Base-by-base conservation (phyloP, 2,113 vertebrate genomes). In the Lophura nycthemera region DNA sequence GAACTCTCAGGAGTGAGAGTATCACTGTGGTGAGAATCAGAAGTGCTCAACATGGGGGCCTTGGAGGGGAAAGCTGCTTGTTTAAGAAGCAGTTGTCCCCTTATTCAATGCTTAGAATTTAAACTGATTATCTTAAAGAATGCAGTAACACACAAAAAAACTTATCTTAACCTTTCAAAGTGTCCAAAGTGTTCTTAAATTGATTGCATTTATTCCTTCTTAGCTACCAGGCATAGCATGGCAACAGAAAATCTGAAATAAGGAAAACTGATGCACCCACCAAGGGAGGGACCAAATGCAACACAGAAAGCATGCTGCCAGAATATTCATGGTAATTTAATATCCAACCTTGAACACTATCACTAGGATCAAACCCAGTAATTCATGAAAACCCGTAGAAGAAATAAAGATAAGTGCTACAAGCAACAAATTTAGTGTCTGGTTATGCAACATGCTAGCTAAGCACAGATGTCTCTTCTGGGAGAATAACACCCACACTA, bases 401-500 rank as follows among this genome's bases (percentile, higher is more conserved):
- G 38, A 16, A 78, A 70, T 6, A 13, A 89, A 79, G 40, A 86
- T 63, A 18, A 85, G 9, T 22, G 19, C 60, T 71, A 29, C 3
- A 6, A 94, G 65, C 48, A 89, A 74, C 76, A 66, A 76, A 47
- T 48, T 69, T 57, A 86, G 8, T 13, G 86, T 48, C 69, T 86
- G 63, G 71, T 38, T 92, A 52, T 86, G 42, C 65, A 84, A 90
- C 45, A 25, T 18, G 45, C 83, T 90, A 48, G 69, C 45, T 63
- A 86, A 86, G 86, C 73, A 86, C 83, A 93, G 90, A 59, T 72
- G 50, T 20, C 18, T 72, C 36, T 88, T 59, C 72, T 84, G 61
- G 71, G 60, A 83, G 78, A 81, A 77, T 64, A 93, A 80, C 83
- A 81, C 86, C 88, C 88, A 88, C 59, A 60, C 50, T 73, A 80